Evolutionary conservation across 1,140 invertebrate genomes (phyloP), one percentile per base, ranked within the genome.

Genomic region (Drosophila ambigua): DNA sequence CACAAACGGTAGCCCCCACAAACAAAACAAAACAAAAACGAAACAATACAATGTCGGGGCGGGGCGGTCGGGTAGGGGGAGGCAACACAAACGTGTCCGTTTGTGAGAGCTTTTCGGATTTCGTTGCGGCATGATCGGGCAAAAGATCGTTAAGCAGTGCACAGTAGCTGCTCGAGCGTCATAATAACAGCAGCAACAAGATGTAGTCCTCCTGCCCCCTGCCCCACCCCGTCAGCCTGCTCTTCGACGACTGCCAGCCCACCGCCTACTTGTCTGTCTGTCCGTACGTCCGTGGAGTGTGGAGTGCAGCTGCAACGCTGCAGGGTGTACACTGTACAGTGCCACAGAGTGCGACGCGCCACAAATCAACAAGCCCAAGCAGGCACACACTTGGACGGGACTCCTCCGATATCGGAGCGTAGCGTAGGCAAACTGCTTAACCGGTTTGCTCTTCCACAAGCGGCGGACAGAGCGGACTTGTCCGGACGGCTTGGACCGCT

Each of bases 111-210:
- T 87, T 87, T 87, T 87, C 35, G 83, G 79, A 77, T 88, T 87
- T 62, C 79, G 76, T 76, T 87, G 79, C 68, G 62, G 83, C 78
- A 87, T 88, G 83, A 88, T 87, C 83, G 64, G 82, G 78, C 83
- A 88, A 88, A 81, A 74, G 72, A 88, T 88, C 83, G 83, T 88
- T 88, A 88, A 88, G 79, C 79, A 79, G 64, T 88, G 83, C 83
- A 88, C 83, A 88, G 83, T 88, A 88, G 83, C 83, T 88, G 76
- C 79, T 83, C 71, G 76, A 88, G 83, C 83, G 79, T 88, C 83
- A 88, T 88, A 88, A 88, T 88, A 88, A 88, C 79, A 82, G 83
- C 83, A 88, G 77, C 83, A 88, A 88, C 83, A 88, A 87, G 77
- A 80, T 84, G 80, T 84, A 68, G 62, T 28, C 28, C 63, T 72